Evolutionary conservation across 1,140 invertebrate genomes (phyloP), one percentile per base, ranked within the genome.

Genomic region (Battus philenor): DNA sequence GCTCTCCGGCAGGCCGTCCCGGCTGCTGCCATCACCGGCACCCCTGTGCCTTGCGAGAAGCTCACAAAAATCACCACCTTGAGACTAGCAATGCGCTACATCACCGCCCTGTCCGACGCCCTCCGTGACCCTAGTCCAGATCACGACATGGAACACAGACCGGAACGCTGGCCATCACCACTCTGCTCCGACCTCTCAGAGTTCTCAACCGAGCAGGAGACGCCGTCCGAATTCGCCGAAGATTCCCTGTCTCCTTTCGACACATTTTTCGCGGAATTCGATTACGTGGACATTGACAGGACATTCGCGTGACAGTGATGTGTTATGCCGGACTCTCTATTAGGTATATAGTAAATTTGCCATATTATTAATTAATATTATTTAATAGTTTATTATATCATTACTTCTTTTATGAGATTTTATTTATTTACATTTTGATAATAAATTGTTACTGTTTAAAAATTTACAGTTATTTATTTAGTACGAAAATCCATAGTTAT

Each of bases 21-120:
- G 1, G 81, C 89, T 1, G 67, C 84, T 5, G 82, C 86, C 7
- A 81, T 86, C 38, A 83, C 79, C 1, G 85, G 84, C 13, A 65
- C 70, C 1, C 77, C 82, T 5, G 85, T 83, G 12, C 85, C 86
- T 10, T 90, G 90, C 70, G 91, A 94, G 67, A 96, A 95, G 82
- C 78, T 95, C 38, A 96, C 95, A 17, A 97, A 96, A 87, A 96
- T 96, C 54, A 95, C 94, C 3, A 96, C 94, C 1, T 82, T 97
- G n/a, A 78, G 93, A 5, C 79, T 96, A 34, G 94, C 95, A 3
- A 94, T 97, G 90, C 92, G 93, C 63, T 97, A 97, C 73, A 97
- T 97, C 44, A 87, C 90, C 10, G 91, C 90, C 8, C 69, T 92
- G 17, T 76, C 83, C 2, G 62, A 81, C 2, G 81, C 81, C 0